Base-by-base conservation (phyloP, 92 coral and sea anemone genomes). In the Nematostella vectensis region DNA sequence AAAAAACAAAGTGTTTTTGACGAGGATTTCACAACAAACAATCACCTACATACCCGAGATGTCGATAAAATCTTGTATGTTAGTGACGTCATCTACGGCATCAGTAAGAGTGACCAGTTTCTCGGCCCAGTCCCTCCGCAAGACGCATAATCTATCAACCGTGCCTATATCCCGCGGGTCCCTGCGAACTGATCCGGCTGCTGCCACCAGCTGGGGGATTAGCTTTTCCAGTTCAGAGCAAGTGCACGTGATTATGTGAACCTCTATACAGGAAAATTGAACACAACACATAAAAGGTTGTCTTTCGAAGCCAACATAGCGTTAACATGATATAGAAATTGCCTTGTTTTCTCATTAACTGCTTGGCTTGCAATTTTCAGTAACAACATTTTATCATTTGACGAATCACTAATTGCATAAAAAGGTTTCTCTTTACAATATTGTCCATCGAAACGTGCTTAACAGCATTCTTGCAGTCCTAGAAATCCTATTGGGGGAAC, bases 41-140 rank as follows among this genome's bases (percentile, higher is more conserved):
- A n/a, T n/a, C n/a, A n/a, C n/a, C n/a, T n/a, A 31, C 33, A 0
- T 20, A 66, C 95, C 95, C 55, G 80, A 77, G 22, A 81, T 47
- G 43, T 83, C 54, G 31, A 91, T 63, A 48, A 91, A 82, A 65
- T 91, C 93, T 18, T 72, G 70, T 25, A 81, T 31, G 40, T 83
- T 86, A 20, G 86, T 88, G 54, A 88, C 78, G 47, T 84, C 98
- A 49, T 78, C 96, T 9, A 88, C 77, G 27, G 81, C 70, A 29
- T 75, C 79, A 1, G 94, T 78, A 27, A 91, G 70, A 15, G 76
- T 64, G 29, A 82, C 76, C 45, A 82, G 55, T 57, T 71, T 70
- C 9, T 80, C 77, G 29, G 78, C 58, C 98, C 98, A 91, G 12
- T 86, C 91, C 48, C 70, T 79, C 22, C 86, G 72, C 56, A 86